A percentile compares a stretch with the other conserved stretches of the same genome.
phyloP scores from a whole-genome alignment of 2,888 invertebrate genomes.

The Athetis lepigone region DNA sequence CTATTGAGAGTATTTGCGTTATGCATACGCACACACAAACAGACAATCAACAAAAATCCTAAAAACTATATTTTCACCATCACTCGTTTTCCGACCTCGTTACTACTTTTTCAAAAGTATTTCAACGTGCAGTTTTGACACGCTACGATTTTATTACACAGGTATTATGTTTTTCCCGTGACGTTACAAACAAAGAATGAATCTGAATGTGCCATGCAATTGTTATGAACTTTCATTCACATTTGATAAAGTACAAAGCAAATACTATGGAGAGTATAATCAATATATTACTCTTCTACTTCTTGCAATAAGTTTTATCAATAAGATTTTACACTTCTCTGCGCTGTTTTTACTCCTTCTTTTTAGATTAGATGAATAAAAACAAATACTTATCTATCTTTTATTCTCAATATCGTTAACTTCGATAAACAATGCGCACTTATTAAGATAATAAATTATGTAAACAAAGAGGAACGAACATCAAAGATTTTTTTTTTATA shows the following conservation, averaged over 20 bases:
- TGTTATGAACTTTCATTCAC: not conserved
- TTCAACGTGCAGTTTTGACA: too few species aligned
- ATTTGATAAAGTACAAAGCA: slow-evolving; percentile 11
- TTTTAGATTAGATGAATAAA: slow-evolving; percentile 30
- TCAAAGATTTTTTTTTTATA: slow-evolving; percentile 47
- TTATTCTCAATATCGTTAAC: slow-evolving; percentile 3
- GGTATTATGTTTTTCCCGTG: too few species aligned
- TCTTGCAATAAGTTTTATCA: slow-evolving; percentile 14
- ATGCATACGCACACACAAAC: too few species aligned
- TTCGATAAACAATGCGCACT: slow-evolving; percentile 13
- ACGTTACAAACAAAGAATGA: not conserved
- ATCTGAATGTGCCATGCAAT: not conserved
- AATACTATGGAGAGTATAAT: slow-evolving; percentile 4
- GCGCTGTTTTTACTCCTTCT: slow-evolving; percentile 1
- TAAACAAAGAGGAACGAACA: slow-evolving; percentile 43
- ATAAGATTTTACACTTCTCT: slow-evolving; percentile 10
- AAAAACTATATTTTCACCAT: too few species aligned
- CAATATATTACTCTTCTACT: slow-evolving; percentile 7
- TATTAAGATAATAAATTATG: slow-evolving; percentile 18
- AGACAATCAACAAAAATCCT: too few species aligned
- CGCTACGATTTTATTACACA: too few species aligned
- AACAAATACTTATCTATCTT: not conserved
- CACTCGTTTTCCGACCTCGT: too few species aligned
- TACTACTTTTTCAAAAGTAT: too few species aligned
- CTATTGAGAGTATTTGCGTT: too few species aligned